Conservation (phyloP, 2,113 vertebrate genomes). For the Neodontobutis hainanensis region DNA sequence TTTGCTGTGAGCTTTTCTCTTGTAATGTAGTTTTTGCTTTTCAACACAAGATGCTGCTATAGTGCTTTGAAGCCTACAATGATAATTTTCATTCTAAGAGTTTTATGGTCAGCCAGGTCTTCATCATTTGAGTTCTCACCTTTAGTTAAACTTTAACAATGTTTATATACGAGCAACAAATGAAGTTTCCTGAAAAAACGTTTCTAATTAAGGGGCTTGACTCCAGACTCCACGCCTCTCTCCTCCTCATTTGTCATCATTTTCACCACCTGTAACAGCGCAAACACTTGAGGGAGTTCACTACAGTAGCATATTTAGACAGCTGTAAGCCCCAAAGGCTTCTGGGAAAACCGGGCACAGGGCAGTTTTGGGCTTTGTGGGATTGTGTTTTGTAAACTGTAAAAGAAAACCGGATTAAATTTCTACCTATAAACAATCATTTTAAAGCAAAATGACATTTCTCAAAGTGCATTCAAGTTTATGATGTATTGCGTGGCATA, state of each 20-base stretch:
- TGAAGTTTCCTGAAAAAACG: not conserved
- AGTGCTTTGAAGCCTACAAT: conserved; percentile 42
- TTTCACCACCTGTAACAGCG: conserved; percentile 21
- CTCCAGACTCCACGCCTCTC: not conserved
- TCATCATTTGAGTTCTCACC: not conserved
- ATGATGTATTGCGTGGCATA: conserved; percentile 42
- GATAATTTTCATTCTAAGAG: not conserved
- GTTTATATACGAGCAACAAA: not conserved
- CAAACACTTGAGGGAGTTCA: conserved; percentile 52
- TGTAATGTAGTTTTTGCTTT: conserved; percentile 42
- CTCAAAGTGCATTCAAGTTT: conserved; percentile 24
- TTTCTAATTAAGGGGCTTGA: not conserved
- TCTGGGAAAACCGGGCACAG: conserved; percentile 44
- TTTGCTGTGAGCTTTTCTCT: not conserved
- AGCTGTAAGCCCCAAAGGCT: conserved; percentile 55
- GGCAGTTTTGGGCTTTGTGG: conserved; percentile 26
- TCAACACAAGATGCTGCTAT: conserved; percentile 72
- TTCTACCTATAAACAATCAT: conserved; percentile 25
- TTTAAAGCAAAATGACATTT: conserved; percentile 24
- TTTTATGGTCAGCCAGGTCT: not conserved
- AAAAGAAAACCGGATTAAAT: conserved; percentile 36
- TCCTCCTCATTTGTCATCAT: conserved; percentile 13
- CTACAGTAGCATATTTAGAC: conserved; percentile 66
- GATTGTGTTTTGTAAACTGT: conserved; percentile 55
- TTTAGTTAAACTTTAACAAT: not conserved